Evolutionary conservation across 2,888 invertebrate genomes (phyloP), one percentile per base, ranked within the genome.

Genomic region (Agrochola lota): DNA sequence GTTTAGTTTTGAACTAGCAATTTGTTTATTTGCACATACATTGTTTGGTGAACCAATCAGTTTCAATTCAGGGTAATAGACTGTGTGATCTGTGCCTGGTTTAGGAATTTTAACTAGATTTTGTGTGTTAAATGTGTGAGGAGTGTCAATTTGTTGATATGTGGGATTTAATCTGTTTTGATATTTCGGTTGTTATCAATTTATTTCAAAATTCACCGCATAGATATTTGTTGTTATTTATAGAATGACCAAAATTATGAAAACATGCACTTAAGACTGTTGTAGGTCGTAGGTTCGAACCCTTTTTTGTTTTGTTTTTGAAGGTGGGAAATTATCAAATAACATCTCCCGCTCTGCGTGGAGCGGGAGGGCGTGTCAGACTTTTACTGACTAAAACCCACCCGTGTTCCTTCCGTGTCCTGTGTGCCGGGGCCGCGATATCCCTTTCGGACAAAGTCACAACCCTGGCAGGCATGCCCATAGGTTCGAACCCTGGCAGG

Each of bases 1-100:
- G 80, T 83, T 86, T 88, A 86, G 88, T 89, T 88, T 77, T 72
- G 73, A 82, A 86, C 85, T 76, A 81, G 76, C 81, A 77, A 88
- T 88, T 88, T 86, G 88, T 89, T 85, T 88, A 88, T 88, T 89
- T 88, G 78, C 26, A 8, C 81, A 69, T 78, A 78, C 78, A 84
- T 71, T 82, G 88, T 88, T 82, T 70, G 74, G 70, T 46, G 20
- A 71, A 75, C 86, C 88, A 81, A 89, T 89, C 78, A 78, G 74
- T 78, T 86, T 86, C 76, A 86, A 82, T 84, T 81, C 64, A 11
- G 46, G 35, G 46, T 77, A 74, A 83, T 81, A 68, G 68, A 64
- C 20, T 40, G 35, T 20, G 0, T 57, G 70, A 71, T 85, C 63
- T 67, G 52, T 59, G 46, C 11, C 60, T 9, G 59, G 49, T 63